Base-by-base conservation (phyloP, 1,140 invertebrate species). In the Scylla paramamosain region DNA sequence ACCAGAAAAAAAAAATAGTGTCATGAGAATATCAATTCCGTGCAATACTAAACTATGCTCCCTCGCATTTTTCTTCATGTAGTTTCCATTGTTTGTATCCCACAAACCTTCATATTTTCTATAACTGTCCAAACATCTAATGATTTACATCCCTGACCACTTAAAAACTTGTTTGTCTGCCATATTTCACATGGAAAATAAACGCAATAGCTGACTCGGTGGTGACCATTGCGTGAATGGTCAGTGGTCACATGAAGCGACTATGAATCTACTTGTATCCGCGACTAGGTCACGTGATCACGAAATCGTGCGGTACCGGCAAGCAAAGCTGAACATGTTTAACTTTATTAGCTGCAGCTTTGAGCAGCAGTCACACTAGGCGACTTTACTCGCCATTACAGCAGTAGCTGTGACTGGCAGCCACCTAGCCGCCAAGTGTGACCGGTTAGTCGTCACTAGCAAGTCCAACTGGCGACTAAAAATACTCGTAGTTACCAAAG, bases 401-500 rank as follows among this genome's bases (percentile, higher is more conserved):
- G 45, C 86, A 45, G 86, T 88, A 88, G 86, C 86, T 0, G 86
- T 29, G 86, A 88, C 0, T 88, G 4, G 86, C 32, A 77, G 67
- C 67, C 14, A 6, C 45, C 14, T 32, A 88, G 86, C 32, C 31
- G 45, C 86, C 14, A 45, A 88, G 86, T 88, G 28, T 88, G 86
- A 88, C 86, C 86, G 86, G 86, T 39, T 88, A 88, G 86, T 88
- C 86, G 45, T 10, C 31, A 88, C 32, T 88, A 88, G 86, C 86
- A 88, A 8, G 29, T 88, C 86, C 86, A 88, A 88, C 45, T 88
- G 29, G 86, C 86, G 86, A 88, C 86, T 88, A 32, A 88, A 32
- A 88, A 88, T 88, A 88, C 32, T 88, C 86, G 86, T n/a, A n/a
- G n/a, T n/a, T n/a, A n/a, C 86, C 32, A 46, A 88, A 88, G 86